These are phyloP conservation scores for Tethya wilhelma DNA, from an alignment of 37 sponge, comb jelly and placozoan genomes.

Conservation along the genomic window DNA sequence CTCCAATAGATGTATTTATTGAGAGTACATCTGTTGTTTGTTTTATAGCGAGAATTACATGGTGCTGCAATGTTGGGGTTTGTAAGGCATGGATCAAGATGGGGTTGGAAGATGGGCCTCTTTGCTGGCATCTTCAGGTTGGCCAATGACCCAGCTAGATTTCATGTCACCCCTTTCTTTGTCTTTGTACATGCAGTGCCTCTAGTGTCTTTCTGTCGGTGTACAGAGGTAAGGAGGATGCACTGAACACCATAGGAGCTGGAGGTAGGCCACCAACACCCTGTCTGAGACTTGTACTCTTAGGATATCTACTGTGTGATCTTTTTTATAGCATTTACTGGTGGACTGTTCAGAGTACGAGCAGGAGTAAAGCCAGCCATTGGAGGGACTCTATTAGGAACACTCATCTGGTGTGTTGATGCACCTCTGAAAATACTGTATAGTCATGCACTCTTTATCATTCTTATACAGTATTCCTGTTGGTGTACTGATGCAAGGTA, in stretches of 20 bases:
- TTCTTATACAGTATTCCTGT: conserved; percentile 40
- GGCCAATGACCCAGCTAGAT: too few relatives aligned
- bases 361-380: conserved; percentile 62
- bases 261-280: conserved; percentile 29
- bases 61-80: conserved; percentile 67
- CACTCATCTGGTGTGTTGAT: conserved; percentile 50
- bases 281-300: background rate
- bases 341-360: conserved; percentile 54
- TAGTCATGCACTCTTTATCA: background rate
- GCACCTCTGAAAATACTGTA: background rate
- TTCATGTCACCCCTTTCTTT: too few relatives aligned
- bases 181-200: conserved; percentile 30
- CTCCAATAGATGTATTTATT: background rate
- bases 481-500: conserved; percentile 43
- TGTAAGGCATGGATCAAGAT: conserved; percentile 44
- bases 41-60: conserved; percentile 67
- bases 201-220: conserved; percentile 29
- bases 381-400: conserved; percentile 65
- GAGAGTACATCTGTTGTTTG: background rate
- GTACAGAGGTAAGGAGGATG: conserved; percentile 61
- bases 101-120: conserved; percentile 75
- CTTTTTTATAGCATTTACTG: conserved; percentile 50
- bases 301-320: background rate
- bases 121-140: conserved; percentile 81
- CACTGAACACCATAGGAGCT: conserved; percentile 57